phyloP scores from a whole-genome alignment of 2,888 invertebrate genomes.

The Metellina segmentata region DNA sequence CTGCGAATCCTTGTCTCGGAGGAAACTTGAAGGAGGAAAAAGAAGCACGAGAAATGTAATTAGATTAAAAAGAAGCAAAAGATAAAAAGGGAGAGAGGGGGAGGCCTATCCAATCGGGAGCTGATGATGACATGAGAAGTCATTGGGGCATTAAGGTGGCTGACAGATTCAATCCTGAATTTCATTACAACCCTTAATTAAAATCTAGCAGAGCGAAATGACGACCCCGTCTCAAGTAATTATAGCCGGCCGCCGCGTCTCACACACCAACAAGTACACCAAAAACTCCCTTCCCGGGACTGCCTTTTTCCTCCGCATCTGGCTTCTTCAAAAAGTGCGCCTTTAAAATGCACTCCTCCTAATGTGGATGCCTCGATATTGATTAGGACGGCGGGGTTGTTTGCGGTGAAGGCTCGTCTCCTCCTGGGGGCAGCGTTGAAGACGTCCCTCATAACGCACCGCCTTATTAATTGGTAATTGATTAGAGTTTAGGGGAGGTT shows the following conservation, averaged over 20 bases:
- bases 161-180: constrained; percentile 71
- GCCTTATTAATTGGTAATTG: no score
- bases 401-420: no score
- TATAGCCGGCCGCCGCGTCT: background rate
- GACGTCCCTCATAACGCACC: no score
- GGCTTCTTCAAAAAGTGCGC: no score
- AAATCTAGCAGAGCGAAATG: constrained; percentile 69
- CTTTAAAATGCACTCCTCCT: no score
- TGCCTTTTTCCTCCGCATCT: no score
- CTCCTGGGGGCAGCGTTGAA: no score
- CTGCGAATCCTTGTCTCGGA: no score
- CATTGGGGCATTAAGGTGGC: constrained; percentile 68
- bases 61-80: constrained; percentile 53
- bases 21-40: no score
- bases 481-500: no score
- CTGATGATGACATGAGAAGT: constrained; percentile 59
- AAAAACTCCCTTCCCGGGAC: constrained; percentile 27
- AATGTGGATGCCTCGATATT: no score
- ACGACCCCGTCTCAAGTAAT: constrained; percentile 63
- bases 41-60: constrained; percentile 50
- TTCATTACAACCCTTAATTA: constrained; percentile 68
- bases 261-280: constrained; percentile 39
- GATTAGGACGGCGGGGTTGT: no score
- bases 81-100: constrained; percentile 7
- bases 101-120: constrained; percentile 21